Percentiles rank a stretch among this genome's conserved stretches.
Evolutionary conservation across 2,888 invertebrate genomes (phyloP).

Genomic region (Pardosa pseudoannulata): DNA sequence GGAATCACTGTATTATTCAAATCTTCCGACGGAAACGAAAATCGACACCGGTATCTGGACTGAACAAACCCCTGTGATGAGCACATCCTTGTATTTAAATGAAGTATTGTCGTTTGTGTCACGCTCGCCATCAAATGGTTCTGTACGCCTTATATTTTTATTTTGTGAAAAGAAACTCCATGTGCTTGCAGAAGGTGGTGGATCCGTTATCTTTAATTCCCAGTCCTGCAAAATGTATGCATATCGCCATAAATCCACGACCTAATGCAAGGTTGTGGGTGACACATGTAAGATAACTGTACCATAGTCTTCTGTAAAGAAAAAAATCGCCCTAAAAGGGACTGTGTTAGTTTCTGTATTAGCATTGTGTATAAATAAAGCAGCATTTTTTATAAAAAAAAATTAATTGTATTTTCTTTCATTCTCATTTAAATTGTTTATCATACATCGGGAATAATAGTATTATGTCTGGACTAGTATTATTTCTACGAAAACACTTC

Average conservation of each 20-base stretch:
- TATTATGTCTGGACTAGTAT: no score
- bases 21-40: slow-evolving; percentile 8
- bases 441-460: no score
- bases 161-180: not conserved
- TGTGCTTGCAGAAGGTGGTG: slow-evolving; percentile 11
- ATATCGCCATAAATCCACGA: not conserved
- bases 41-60: slow-evolving; percentile 9
- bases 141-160: not conserved
- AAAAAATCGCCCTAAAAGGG: slow-evolving; percentile 3
- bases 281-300: not conserved
- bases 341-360: slow-evolving; percentile 28
- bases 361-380: slow-evolving; percentile 58
- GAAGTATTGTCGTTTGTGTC: slow-evolving; percentile 46
- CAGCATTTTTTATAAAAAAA: slow-evolving; percentile 37
- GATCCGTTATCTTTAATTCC: slow-evolving; percentile 8
- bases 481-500: no score
- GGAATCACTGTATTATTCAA: not conserved
- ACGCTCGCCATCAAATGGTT: slow-evolving; percentile 34
- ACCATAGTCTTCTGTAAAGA: slow-evolving; percentile 36
- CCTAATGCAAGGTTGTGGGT: not conserved
- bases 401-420: not conserved
- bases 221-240: not conserved
- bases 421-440: slow-evolving; percentile 4
- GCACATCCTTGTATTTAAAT: slow-evolving; percentile 44
- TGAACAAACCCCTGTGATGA: slow-evolving; percentile 60